These are phyloP conservation scores for Odocoileus hemionus DNA, from an alignment of 2,113 vertebrate species.

Conservation along the genomic window DNA sequence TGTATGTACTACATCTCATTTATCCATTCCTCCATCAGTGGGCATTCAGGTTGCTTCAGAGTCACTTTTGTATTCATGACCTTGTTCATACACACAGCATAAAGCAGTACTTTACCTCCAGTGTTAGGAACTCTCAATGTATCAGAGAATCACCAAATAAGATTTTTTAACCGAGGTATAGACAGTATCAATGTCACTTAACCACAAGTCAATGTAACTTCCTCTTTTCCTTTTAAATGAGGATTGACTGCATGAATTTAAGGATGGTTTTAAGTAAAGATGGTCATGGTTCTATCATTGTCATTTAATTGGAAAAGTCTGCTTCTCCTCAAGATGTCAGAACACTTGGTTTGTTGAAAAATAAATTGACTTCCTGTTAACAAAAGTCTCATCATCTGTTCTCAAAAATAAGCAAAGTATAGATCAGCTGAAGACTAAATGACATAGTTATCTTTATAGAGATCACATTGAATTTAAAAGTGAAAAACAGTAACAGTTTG, in stretches of 20 bases:
- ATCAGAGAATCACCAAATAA: neutral
- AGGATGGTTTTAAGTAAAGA: neutral
- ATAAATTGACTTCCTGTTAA: neutral
- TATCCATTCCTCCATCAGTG: neutral
- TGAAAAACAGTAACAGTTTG: neutral
- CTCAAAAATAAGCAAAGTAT: neutral
- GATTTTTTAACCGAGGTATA: neutral
- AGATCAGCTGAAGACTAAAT: neutral
- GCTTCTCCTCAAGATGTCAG: neutral
- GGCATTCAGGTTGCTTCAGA: neutral
- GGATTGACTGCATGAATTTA: neutral
- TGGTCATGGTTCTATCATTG: neutral
- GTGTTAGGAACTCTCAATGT: neutral
- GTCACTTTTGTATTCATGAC: neutral
- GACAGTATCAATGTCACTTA: neutral
- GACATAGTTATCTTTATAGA: neutral
- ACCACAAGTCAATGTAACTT: neutral
- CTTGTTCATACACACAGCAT: neutral
- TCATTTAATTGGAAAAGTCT: neutral
- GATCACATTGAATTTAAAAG: neutral
- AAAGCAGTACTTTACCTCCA: neutral
- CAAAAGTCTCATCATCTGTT: neutral
- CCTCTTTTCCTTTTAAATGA: neutral
- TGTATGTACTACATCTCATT: neutral
- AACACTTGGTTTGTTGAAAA: neutral